phyloP scores from a whole-genome alignment of 2,113 vertebrate genomes.

The Strix aluco region DNA sequence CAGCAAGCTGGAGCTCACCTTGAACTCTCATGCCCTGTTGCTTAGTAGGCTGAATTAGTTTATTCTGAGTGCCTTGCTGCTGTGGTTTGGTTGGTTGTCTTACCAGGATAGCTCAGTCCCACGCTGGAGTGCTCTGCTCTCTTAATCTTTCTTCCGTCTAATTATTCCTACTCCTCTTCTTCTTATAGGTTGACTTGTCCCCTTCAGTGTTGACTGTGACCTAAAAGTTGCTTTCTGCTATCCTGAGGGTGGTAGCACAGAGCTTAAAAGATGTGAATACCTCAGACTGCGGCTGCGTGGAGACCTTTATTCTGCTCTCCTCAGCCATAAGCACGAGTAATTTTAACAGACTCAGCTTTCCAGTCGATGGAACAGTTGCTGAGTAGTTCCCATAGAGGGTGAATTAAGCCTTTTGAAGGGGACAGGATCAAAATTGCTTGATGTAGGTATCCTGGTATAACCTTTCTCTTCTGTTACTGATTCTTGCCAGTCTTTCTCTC shows the following conservation, averaged over 20 bases:
- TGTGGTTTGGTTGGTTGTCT: not conserved
- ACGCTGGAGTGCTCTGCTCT: not conserved
- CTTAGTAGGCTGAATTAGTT: not conserved
- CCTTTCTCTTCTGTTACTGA: not conserved
- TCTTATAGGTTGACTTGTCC: not conserved
- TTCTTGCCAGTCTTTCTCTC: not conserved
- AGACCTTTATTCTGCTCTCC: not conserved
- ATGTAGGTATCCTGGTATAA: not conserved
- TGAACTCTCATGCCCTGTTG: not conserved
- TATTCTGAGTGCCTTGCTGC: not conserved
- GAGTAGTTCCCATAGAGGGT: not conserved
- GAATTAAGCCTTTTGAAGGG: not conserved
- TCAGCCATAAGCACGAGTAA: not conserved
- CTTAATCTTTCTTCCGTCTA: not conserved
- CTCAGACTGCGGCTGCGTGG: fast-evolving
- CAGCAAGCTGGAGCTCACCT: not conserved
- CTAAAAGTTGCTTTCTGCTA: not conserved
- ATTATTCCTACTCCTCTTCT: not conserved
- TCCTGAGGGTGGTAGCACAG: not conserved
- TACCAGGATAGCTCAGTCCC: not conserved
- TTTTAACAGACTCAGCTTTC: not conserved
- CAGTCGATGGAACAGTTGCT: not conserved
- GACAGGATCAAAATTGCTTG: not conserved
- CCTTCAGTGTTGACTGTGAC: not conserved
- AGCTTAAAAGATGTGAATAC: not conserved